phyloP scores from a whole-genome alignment of 35 echinoderm and acorn worm species.

The Patiria miniata region DNA sequence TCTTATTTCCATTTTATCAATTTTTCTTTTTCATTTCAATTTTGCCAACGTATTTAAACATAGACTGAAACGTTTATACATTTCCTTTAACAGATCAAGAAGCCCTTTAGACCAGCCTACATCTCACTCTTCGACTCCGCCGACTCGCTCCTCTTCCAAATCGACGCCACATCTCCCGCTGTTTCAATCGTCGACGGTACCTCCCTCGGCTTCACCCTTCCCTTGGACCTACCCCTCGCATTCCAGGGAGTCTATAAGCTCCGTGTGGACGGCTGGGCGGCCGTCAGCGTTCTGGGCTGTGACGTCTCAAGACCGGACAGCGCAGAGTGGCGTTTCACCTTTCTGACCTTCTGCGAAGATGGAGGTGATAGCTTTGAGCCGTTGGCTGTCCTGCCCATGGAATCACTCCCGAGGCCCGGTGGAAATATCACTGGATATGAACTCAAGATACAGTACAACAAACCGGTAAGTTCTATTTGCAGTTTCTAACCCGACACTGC shows the following conservation, averaged over 20 bases:
- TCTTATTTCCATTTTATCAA: no score
- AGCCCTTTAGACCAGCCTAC: slow-evolving; percentile 1
- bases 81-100: not conserved
- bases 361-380: not conserved
- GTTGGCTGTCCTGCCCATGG: not conserved
- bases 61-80: no score
- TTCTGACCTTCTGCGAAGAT: slow-evolving; percentile 4
- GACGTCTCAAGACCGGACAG: not conserved
- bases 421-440: not conserved
- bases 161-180: not conserved
- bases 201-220: slow-evolving; percentile 1
- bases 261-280: slow-evolving; percentile 1
- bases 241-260: not conserved
- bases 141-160: slow-evolving; percentile 6
- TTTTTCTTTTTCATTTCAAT: no score
- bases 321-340: slow-evolving; percentile 8
- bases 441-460: slow-evolving; percentile 5
- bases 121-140: not conserved
- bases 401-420: not conserved
- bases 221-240: not conserved
- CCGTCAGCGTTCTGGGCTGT: not conserved
- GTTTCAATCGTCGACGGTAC: not conserved
- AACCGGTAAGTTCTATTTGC: slow-evolving; percentile 11
- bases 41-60: no score
- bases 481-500: no score